phyloP scores from a whole-genome alignment of 2,888 invertebrate species.

The Chymomyza amoena region DNA sequence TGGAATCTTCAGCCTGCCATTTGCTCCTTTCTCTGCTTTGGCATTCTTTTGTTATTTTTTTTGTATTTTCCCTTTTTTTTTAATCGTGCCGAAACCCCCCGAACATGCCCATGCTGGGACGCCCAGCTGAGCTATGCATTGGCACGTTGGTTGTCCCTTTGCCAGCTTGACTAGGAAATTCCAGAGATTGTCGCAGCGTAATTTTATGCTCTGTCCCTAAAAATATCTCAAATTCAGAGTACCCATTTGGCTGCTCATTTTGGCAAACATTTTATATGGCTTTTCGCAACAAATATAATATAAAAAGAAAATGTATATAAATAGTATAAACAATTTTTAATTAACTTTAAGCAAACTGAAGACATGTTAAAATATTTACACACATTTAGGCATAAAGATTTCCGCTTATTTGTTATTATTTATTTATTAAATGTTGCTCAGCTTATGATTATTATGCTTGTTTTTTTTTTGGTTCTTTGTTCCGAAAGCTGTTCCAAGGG shows the following conservation, averaged over 20 bases:
- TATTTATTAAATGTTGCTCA: slow-evolving; percentile 51
- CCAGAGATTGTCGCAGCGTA: not conserved
- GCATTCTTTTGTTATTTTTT: not conserved
- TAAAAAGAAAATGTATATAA: not conserved
- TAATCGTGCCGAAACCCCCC: not conserved
- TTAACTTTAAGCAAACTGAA: not conserved
- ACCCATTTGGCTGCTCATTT: not conserved
- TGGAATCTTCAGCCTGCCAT: not conserved
- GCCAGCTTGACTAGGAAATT: not conserved
- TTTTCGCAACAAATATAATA: not conserved
- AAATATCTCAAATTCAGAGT: not conserved
- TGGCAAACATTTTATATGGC: not conserved
- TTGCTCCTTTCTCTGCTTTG: not conserved
- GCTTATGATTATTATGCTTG: slow-evolving; percentile 12
- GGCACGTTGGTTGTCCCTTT: not conserved
- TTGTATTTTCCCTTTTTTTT: not conserved
- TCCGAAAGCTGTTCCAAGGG: not conserved
- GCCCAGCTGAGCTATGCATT: not conserved
- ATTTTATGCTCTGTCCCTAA: not conserved
- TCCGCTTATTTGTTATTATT: slow-evolving; percentile 41
- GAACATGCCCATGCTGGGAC: not conserved
- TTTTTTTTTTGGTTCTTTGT: not conserved
- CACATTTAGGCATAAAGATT: not conserved
- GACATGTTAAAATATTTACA: not conserved
- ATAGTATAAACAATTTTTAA: not conserved